Conservation (phyloP, 2,113 vertebrate genomes). For the Spermophilus dauricus region DNA sequence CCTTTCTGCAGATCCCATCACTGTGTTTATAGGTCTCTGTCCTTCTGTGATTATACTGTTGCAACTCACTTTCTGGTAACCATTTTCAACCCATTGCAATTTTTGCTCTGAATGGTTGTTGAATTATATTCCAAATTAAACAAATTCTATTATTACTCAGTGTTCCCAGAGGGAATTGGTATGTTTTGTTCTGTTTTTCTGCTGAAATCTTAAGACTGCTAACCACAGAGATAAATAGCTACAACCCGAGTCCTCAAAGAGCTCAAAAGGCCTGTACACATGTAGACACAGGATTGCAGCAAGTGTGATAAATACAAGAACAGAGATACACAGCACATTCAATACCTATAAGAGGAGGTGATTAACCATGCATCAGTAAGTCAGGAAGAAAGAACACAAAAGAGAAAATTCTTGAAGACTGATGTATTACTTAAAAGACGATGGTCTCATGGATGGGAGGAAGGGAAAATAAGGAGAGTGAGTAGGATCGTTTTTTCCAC, state of each 20-base stretch:
- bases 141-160: neutral
- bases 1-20: neutral
- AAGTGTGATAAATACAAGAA: neutral
- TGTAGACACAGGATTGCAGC: neutral
- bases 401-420: neutral
- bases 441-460: no score
- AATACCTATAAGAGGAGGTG: neutral
- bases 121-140: neutral
- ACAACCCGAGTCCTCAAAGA: neutral
- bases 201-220: neutral
- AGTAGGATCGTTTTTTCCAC: no score
- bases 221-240: neutral
- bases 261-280: neutral
- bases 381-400: neutral
- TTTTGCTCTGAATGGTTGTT: neutral
- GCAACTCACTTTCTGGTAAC: neutral
- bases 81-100: neutral
- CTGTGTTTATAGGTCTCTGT: neutral
- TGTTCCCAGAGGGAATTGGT: neutral
- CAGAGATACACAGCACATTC: neutral
- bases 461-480: no score
- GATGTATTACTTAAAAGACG: neutral
- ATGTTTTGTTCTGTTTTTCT: neutral
- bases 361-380: neutral
- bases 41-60: neutral